Percentiles rank a stretch among this genome's conserved stretches.
These are phyloP conservation scores for Copsychus sechellarum DNA, from an alignment of 2,113 vertebrate species.

Conservation along the genomic window DNA sequence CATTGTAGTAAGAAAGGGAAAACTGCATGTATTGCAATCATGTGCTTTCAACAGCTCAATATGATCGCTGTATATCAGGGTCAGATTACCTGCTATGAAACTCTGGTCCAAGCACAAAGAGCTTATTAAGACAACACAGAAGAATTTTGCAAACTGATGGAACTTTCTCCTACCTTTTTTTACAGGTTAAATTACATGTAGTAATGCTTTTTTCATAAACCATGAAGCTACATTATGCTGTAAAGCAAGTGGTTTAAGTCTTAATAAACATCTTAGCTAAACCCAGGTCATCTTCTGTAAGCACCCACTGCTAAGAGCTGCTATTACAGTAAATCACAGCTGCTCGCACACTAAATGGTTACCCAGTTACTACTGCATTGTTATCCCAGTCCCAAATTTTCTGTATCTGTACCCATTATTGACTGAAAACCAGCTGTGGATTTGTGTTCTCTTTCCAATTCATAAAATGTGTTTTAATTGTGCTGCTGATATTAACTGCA, in stretches of 20 bases:
- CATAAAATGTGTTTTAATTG: not conserved
- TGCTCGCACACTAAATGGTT: not conserved
- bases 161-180: not conserved
- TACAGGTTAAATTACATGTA: not conserved
- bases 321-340: not conserved
- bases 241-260: not conserved
- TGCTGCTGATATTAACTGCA: not conserved
- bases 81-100: not conserved
- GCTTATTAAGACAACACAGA: not conserved
- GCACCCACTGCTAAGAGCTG: not conserved
- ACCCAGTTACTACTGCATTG: accelerated
- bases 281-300: not conserved
- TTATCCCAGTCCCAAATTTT: not conserved
- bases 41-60: not conserved
- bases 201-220: not conserved
- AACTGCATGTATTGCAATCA: not conserved
- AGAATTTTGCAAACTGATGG: not conserved
- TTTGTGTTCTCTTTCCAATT: not conserved
- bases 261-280: not conserved
- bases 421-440: not conserved
- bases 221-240: not conserved
- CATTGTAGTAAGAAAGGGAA: not conserved
- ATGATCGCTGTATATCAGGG: not conserved
- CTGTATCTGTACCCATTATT: not conserved
- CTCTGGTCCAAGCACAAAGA: not conserved